Evolutionary conservation across 2,888 invertebrate genomes (phyloP).

Genomic region (Pecten maximus): DNA sequence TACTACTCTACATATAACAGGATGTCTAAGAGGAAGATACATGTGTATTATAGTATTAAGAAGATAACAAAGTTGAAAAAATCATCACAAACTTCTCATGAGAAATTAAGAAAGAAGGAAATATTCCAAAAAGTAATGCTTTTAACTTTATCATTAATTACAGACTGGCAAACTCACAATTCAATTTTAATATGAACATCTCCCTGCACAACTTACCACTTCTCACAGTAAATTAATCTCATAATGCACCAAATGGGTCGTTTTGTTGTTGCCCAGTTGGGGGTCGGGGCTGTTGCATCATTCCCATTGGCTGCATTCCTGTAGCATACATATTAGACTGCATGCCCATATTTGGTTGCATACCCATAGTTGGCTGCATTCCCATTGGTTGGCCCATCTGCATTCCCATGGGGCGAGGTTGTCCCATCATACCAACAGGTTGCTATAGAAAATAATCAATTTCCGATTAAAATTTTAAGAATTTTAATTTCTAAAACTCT

Average conservation of each 20-base stretch:
- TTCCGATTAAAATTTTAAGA: not conserved
- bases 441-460: not conserved
- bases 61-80: too few relatives aligned
- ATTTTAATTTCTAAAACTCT: too few relatives aligned
- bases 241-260: slow-evolving; percentile 78
- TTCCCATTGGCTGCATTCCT: slow-evolving; percentile 52
- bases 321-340: slow-evolving; percentile 46
- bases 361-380: slow-evolving; percentile 60
- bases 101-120: too few relatives aligned
- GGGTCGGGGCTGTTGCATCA: slow-evolving; percentile 63
- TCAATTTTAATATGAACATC: too few relatives aligned
- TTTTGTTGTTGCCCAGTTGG: slow-evolving; percentile 66
- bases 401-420: slow-evolving; percentile 55
- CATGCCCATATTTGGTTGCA: slow-evolving; percentile 57
- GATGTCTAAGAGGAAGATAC: too few relatives aligned
- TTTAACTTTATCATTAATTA: too few relatives aligned
- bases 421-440: slow-evolving; percentile 30
- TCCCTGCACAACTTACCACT: not conserved
- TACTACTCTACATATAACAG: too few relatives aligned
- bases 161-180: too few relatives aligned
- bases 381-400: slow-evolving; percentile 62
- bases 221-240: slow-evolving; percentile 63
- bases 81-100: too few relatives aligned
- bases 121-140: too few relatives aligned
- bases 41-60: too few relatives aligned